Evolutionary conservation across 1,140 invertebrate species (phyloP), one percentile per base, ranked within the genome.

Genomic region (Reticulitermes speratus): DNA sequence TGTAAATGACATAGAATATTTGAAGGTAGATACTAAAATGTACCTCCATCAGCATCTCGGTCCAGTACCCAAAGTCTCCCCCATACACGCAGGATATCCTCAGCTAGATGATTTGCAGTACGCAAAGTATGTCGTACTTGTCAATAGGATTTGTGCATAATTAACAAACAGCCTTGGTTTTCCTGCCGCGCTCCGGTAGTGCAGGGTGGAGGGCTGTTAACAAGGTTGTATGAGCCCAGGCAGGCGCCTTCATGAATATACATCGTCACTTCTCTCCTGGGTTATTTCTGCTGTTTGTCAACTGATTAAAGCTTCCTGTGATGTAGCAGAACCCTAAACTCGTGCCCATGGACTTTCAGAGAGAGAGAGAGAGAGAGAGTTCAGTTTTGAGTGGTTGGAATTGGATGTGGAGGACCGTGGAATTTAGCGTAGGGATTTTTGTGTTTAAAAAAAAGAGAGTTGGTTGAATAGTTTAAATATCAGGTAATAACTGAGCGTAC

Each of bases 241-340:
- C 65, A 75, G 65, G 65, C 65, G n/a, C 65, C 65, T 75, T 75
- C 65, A 75, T 75, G 65, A 75, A 75, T 75, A 75, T 75, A 75
- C 65, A 75, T 75, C 65, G 65, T 75, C 65, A 75, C 65, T 75
- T 75, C 65, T 75, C 65, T 75, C 65, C 65, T 75, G 65, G 65
- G 65, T 75, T 75, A 75, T 75, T 75, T 75, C 65, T 75, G 65
- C 65, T 75, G 65, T 75, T 75, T 75, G 65, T 75, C 65, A 75
- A 75, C 65, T 75, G 65, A 75, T 75, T 75, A 75, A 75, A 75
- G 65, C 65, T 75, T 75, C 65, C 65, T 75, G 65, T 75, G 65
- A 75, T 75, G 65, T 75, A 75, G 25, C 65, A 30, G 65, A 16
- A 30, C 65, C 59, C 59, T 65, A 65, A 65, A 65, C 59, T 19